phyloP scores from a whole-genome alignment of 2,797 vertebrate species.

The Tympanoctomys barrerae region DNA sequence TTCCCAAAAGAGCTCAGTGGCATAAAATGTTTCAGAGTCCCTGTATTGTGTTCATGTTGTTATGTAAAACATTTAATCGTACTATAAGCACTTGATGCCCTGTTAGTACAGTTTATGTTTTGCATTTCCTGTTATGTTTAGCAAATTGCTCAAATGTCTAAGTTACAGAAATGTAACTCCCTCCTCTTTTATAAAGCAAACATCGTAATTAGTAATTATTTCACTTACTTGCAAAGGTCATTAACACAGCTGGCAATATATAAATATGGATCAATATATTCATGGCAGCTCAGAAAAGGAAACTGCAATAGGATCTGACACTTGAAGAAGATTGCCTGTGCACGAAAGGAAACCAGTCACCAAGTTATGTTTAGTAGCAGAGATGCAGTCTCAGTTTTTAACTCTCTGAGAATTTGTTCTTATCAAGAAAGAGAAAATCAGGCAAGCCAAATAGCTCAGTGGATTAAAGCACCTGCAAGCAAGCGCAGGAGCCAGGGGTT shows the following conservation, averaged over 20 bases:
- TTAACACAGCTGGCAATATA: conserved; percentile 98
- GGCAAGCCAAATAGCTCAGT: too few relatives aligned
- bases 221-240: conserved; percentile 98
- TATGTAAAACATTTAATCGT: background rate
- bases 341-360: conserved; percentile 71
- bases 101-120: background rate
- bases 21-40: background rate
- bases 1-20: background rate
- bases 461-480: too few relatives aligned
- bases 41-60: background rate
- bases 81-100: background rate
- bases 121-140: background rate
- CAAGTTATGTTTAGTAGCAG: conserved; percentile 27
- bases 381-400: background rate
- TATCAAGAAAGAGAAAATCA: background rate
- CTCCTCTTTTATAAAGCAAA: conserved; percentile 21
- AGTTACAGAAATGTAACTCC: background rate
- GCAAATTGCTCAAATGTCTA: background rate
- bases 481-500: too few relatives aligned
- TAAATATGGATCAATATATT: conserved; percentile 98
- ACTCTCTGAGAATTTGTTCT: background rate
- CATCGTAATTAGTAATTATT: conserved; percentile 6
- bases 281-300: conserved; percentile 98
- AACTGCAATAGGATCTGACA: conserved; percentile 98
- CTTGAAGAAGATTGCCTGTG: conserved; percentile 97